Evolutionary conservation across 2,113 vertebrate genomes (phyloP).

Genomic region (Colaptes auratus): DNA sequence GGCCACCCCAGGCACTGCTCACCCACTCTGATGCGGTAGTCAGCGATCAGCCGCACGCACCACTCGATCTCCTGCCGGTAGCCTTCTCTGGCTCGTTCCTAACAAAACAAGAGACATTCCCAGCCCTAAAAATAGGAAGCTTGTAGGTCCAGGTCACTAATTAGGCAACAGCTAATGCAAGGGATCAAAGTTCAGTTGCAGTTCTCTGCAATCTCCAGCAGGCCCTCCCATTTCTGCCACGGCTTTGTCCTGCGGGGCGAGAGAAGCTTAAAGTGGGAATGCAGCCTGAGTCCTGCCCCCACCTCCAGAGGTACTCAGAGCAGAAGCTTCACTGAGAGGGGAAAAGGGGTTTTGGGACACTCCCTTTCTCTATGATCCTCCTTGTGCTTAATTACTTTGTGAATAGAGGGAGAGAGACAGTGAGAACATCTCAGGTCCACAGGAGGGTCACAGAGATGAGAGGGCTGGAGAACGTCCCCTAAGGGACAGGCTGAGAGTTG

Average conservation of each 20-base stretch:
- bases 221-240: neutral
- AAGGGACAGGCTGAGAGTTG: too few species aligned
- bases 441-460: too few species aligned
- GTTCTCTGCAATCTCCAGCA: neutral
- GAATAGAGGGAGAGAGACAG: rapidly evolving
- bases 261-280: neutral
- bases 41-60: conserved; percentile 84
- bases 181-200: rapidly evolving
- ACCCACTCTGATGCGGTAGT: conserved; percentile 89
- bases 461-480: too few species aligned
- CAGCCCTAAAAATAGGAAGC: neutral
- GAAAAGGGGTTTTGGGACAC: too few species aligned
- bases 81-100: conserved; percentile 84
- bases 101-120: neutral
- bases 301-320: rapidly evolving
- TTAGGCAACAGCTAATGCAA: rapidly evolving
- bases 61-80: conserved; percentile 81
- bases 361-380: neutral
- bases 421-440: too few species aligned
- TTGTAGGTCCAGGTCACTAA: neutral
- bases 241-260: neutral
- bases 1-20: neutral
- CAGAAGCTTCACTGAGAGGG: neutral
- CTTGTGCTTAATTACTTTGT: neutral
- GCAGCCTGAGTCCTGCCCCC: neutral